A percentile compares a stretch with the other conserved stretches of the same genome.
phyloP scores from a whole-genome alignment of 2,797 vertebrate species.

The Poeciliopsis presidionis region DNA sequence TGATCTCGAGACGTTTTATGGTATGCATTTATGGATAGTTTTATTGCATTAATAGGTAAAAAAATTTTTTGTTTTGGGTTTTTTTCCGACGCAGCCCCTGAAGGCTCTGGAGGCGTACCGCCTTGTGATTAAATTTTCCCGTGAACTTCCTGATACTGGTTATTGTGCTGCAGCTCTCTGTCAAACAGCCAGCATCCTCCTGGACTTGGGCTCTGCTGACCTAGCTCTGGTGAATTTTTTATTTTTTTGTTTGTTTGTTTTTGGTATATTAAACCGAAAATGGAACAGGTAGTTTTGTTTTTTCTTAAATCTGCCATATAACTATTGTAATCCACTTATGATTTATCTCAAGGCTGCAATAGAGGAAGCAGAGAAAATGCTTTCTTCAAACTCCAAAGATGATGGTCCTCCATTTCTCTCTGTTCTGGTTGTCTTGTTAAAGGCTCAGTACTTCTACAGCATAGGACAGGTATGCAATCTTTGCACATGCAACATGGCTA shows the following conservation, averaged over 20 bases:
- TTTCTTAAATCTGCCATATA: not conserved
- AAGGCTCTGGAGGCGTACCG: conserved; percentile 86
- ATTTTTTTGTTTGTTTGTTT: not conserved
- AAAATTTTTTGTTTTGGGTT: not conserved
- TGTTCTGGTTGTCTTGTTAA: conserved; percentile 79
- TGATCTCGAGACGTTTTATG: not conserved
- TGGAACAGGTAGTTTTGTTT: not conserved
- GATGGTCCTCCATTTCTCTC: conserved; percentile 75
- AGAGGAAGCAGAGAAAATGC: conserved; percentile 76
- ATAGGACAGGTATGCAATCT: conserved; percentile 74
- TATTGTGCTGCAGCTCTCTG: conserved; percentile 77
- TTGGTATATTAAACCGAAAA: not conserved
- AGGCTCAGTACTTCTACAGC: conserved; percentile 82
- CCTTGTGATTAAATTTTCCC: conserved; percentile 75
- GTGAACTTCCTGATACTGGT: conserved; percentile 72
- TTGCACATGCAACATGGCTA: not conserved
- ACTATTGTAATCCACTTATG: not conserved
- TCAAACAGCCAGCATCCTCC: conserved; percentile 82
- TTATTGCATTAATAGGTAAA: not conserved
- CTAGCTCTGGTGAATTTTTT: conserved; percentile 81
- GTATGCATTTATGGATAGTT: not conserved
- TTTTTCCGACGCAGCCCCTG: conserved; percentile 78
- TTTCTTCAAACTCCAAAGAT: conserved; percentile 52
- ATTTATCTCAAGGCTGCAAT: conserved; percentile 78
- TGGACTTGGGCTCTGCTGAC: conserved; percentile 83